Conservation (phyloP, 2,113 vertebrate species). For the Lota lota region DNA sequence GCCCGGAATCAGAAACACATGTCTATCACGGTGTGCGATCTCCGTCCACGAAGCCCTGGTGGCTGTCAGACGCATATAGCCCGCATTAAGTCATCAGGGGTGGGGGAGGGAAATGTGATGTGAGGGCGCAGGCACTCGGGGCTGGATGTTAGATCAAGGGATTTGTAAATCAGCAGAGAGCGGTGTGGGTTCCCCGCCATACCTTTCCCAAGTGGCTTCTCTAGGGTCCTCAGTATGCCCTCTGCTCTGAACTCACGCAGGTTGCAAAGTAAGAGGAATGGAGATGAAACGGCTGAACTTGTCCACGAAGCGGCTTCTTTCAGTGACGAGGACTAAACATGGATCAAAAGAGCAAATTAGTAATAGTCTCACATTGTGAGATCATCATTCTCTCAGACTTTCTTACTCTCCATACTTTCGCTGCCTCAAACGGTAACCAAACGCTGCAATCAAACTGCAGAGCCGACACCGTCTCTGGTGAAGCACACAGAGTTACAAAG, state of each 20-base stretch:
- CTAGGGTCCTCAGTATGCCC: not conserved
- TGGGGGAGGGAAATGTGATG: conserved; percentile 33
- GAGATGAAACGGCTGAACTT: not conserved
- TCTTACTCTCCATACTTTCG: no score
- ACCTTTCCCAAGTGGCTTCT: conserved; percentile 25
- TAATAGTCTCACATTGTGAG: no score
- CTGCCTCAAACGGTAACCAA: no score
- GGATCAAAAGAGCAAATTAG: no score
- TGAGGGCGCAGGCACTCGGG: conserved; percentile 28
- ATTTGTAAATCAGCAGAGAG: conserved; percentile 43
- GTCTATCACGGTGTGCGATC: conserved; percentile 57
- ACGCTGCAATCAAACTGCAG: no score
- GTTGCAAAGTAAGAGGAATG: not conserved
- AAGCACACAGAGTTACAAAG: no score
- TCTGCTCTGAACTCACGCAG: not conserved
- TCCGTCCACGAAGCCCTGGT: conserved; percentile 48
- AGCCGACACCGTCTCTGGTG: no score
- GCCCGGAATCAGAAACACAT: conserved; percentile 64
- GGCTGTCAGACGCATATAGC: conserved; percentile 49
- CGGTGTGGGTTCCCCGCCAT: conserved; percentile 35
- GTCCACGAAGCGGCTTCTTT: not conserved
- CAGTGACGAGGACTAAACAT: no score
- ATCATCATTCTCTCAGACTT: no score
- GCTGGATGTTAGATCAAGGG: conserved; percentile 39
- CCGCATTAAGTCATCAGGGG: conserved; percentile 61